Conservation (phyloP, 2,888 invertebrate genomes). For the Alcis repandata region DNA sequence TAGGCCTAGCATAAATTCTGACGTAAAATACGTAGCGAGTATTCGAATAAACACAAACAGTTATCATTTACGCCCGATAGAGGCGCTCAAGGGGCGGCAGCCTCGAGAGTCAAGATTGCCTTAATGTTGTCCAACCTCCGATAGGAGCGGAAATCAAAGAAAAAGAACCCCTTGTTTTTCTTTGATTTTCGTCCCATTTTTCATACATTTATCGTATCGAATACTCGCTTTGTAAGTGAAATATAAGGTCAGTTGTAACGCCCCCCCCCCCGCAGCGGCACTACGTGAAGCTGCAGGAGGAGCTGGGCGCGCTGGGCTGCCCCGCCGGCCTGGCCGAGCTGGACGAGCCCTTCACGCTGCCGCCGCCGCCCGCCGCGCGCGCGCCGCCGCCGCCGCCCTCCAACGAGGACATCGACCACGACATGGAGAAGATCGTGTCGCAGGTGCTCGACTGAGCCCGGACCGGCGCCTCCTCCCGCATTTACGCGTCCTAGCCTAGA, state of each 20-base stretch:
- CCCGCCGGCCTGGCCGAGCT: constrained; percentile 92
- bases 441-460: constrained; percentile 62
- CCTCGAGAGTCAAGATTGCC: too few species aligned
- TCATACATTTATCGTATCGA: too few species aligned
- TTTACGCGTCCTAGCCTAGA: constrained; percentile 26
- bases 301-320: constrained; percentile 93
- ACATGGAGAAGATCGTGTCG: constrained; percentile 92
- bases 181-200: too few species aligned
- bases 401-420: constrained; percentile 89
- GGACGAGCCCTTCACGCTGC: constrained; percentile 86
- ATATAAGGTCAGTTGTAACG: not conserved
- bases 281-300: constrained; percentile 94
- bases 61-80: too few species aligned
- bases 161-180: too few species aligned
- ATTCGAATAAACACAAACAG: too few species aligned
- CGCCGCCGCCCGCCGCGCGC: constrained; percentile 61
- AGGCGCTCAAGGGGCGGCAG: too few species aligned
- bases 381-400: constrained; percentile 52
- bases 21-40: too few species aligned
- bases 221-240: too few species aligned
- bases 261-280: constrained; percentile 87
- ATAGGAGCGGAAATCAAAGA: too few species aligned
- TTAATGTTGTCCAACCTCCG: too few species aligned
- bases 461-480: constrained; percentile 33
- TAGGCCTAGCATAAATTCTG: too few species aligned